Evolutionary conservation across 2,113 vertebrate genomes (phyloP).

Genomic region (Damaliscus lunatus): DNA sequence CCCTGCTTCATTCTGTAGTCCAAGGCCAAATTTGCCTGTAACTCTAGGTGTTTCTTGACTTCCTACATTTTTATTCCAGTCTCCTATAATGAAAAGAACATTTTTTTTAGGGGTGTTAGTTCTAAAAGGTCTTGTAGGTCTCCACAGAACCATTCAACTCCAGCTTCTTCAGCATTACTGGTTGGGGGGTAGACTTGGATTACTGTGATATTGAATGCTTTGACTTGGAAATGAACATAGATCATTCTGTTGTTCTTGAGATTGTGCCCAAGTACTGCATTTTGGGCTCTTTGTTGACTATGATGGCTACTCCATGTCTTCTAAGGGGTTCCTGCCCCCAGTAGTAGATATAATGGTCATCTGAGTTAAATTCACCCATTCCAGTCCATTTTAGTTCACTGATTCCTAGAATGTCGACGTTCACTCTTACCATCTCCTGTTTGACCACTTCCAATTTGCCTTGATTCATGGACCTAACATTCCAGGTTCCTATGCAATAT

Average conservation of each 20-base stretch:
- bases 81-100: background rate
- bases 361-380: background rate
- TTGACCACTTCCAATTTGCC: background rate
- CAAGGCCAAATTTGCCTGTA: background rate
- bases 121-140: background rate
- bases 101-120: background rate
- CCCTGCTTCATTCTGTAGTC: background rate
- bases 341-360: background rate
- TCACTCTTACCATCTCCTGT: background rate
- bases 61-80: background rate
- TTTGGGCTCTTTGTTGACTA: background rate
- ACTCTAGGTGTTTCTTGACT: background rate
- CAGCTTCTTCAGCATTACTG: background rate
- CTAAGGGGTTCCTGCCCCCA: background rate
- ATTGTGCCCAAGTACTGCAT: background rate
- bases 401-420: accelerated
- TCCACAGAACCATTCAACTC: background rate
- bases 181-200: background rate
- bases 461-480: background rate
- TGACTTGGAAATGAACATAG: background rate
- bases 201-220: background rate
- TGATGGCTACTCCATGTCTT: background rate
- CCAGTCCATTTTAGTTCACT: background rate
- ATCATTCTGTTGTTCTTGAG: background rate
- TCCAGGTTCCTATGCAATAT: background rate